Percentiles rank a stretch among this genome's conserved stretches.
phyloP scores from a whole-genome alignment of 2,113 vertebrate species.

The Butorides virescens region DNA sequence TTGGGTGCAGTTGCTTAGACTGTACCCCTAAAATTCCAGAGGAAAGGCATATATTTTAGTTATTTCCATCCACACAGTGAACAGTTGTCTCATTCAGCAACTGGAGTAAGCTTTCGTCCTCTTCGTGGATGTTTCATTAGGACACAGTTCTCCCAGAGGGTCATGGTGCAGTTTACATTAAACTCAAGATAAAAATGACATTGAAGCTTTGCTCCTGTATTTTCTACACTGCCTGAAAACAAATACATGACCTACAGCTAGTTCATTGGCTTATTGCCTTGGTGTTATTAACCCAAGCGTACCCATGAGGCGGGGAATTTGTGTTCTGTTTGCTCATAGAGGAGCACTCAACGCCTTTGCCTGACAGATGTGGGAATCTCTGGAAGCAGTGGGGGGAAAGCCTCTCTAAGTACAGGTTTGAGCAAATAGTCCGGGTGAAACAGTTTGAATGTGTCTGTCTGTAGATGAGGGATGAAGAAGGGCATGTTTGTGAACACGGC shows the following conservation, averaged over 20 bases:
- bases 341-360: background rate
- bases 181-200: slow-evolving; percentile 49
- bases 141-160: slow-evolving; percentile 26
- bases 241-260: slow-evolving; percentile 19
- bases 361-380: background rate
- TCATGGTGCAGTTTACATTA: slow-evolving; percentile 44
- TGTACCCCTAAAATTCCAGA: slow-evolving; percentile 35
- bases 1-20: background rate
- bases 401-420: background rate
- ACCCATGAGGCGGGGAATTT: background rate
- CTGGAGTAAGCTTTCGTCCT: background rate
- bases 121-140: background rate
- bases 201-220: slow-evolving; percentile 32
- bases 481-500: background rate
- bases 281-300: background rate
- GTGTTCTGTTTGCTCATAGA: slow-evolving; percentile 10
- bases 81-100: background rate
- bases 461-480: background rate
- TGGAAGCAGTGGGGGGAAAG: background rate
- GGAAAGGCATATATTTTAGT: background rate
- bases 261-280: background rate
- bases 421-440: background rate
- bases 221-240: slow-evolving; percentile 34
- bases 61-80: background rate
- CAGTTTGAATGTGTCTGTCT: background rate